These are phyloP conservation scores for Xestia xanthographa DNA, from an alignment of 2,888 invertebrate genomes.

Conservation along the genomic window DNA sequence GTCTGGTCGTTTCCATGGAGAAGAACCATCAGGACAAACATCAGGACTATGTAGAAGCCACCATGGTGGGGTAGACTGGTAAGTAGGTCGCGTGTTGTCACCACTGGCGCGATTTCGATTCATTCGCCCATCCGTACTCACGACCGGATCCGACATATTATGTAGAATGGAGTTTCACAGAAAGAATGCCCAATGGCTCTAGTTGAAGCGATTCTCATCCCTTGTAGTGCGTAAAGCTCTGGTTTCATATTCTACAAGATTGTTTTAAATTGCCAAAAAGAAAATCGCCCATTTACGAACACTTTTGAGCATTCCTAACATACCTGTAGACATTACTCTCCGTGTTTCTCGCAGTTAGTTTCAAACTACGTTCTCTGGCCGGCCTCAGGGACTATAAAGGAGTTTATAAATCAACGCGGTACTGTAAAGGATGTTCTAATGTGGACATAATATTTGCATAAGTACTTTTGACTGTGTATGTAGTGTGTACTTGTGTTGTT, in stretches of 20 bases:
- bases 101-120: no score
- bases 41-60: no score
- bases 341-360: conserved; percentile 24
- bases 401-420: conserved; percentile 56
- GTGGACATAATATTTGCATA: conserved; percentile 62
- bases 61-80: no score
- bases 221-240: not conserved
- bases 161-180: not conserved
- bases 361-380: conserved; percentile 26
- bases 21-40: no score
- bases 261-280: not conserved
- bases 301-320: conserved; percentile 1
- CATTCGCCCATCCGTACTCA: no score
- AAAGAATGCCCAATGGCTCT: not conserved
- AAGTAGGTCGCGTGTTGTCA: no score
- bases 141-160: no score
- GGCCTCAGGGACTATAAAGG: conserved; percentile 35
- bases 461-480: conserved; percentile 28
- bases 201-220: no score
- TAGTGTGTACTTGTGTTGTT: conserved; percentile 4
- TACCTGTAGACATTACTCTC: conserved; percentile 19
- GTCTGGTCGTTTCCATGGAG: no score
- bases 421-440: conserved; percentile 55
- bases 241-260: not conserved
- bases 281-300: not conserved